phyloP scores from a whole-genome alignment of 2,797 vertebrate genomes.

The Botia almorhae region DNA sequence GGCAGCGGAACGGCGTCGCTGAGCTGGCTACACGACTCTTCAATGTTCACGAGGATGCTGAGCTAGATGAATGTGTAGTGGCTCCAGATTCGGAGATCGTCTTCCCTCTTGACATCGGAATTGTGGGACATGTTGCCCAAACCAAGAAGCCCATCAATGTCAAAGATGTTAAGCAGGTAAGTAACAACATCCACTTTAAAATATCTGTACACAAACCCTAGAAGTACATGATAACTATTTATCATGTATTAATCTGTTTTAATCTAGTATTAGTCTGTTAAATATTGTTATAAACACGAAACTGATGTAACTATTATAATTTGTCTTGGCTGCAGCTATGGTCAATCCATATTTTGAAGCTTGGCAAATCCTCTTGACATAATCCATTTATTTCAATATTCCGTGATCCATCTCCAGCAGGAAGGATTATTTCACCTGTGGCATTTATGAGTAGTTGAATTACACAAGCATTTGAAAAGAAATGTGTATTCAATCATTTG shows the following conservation, averaged over 20 bases:
- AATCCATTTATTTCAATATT: conserved; percentile 82
- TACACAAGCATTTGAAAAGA: conserved; percentile 47
- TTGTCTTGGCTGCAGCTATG: conserved; percentile 3
- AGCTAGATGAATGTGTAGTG: conserved; percentile 89
- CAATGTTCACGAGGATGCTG: conserved; percentile 77
- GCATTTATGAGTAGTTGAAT: conserved; percentile 62
- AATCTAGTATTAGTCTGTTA: background rate
- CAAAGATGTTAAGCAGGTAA: conserved; percentile 86
- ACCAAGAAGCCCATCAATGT: conserved; percentile 91
- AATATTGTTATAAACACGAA: background rate
- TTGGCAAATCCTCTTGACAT: conserved; percentile 79
- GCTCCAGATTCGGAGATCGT: conserved; percentile 93
- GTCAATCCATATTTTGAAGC: conserved; percentile 38
- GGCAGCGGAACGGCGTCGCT: conserved; percentile 91
- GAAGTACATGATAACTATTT: background rate
- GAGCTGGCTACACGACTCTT: conserved; percentile 95
- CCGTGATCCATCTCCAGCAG: conserved; percentile 76
- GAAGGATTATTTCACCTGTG: conserved; percentile 79
- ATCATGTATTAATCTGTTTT: background rate
- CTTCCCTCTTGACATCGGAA: conserved; percentile 92
- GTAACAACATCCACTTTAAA: conserved; percentile 40
- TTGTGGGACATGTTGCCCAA: conserved; percentile 92
- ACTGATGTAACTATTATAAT: background rate
- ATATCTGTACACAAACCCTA: background rate
- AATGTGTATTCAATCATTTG: background rate